Evolutionary conservation across 2,797 vertebrate genomes (phyloP), one percentile per base, ranked within the genome.

Genomic region (Phylloscopus collybita): DNA sequence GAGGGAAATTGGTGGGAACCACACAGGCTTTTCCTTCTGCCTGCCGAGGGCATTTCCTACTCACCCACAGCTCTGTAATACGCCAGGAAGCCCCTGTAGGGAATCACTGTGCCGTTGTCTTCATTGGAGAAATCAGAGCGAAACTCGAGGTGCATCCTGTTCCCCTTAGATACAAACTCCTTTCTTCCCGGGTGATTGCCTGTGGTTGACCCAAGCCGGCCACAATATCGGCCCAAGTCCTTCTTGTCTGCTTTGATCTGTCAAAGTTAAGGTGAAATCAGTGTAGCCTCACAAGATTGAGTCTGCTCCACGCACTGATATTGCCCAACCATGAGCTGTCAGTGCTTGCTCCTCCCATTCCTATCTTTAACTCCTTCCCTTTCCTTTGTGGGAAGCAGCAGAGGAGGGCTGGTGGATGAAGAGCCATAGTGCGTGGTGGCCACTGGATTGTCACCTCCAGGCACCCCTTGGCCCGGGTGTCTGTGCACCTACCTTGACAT

Each of bases 71-170:
- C 98, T 74, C 88, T 96, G 69, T 98, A 98, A 71, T 97, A 98
- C 1, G 97, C 98, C 81, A 96, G 92, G 88, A 98, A 98, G 70
- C 98, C 98, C 72, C 86, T 97, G 74, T 98, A 98, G 70, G 96
- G 97, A 94, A 98, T 83, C 57, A 95, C 12, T 25, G 95, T 96
- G 67, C 98, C 98, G 0, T 98, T 97, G 56, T 98, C 98, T 59
- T 98, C 98, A 4, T 98, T 98, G 95, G 98, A 98, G 92, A 98
- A 98, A 76, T 98, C 98, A 0, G 98, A 98, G 56, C 89, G 97
- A 86, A 98, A 98, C 6, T 44, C 92, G 72, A 98, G 49, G 23
- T 92, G 94, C 97, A 98, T 98, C 75, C 80, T 97, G 89, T 97
- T 98, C 53, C 97, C 97, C 51, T 92, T 80, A 11, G 98, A 98